phyloP scores from a whole-genome alignment of 2,888 invertebrate genomes.

The Linnaemya vulpina region DNA sequence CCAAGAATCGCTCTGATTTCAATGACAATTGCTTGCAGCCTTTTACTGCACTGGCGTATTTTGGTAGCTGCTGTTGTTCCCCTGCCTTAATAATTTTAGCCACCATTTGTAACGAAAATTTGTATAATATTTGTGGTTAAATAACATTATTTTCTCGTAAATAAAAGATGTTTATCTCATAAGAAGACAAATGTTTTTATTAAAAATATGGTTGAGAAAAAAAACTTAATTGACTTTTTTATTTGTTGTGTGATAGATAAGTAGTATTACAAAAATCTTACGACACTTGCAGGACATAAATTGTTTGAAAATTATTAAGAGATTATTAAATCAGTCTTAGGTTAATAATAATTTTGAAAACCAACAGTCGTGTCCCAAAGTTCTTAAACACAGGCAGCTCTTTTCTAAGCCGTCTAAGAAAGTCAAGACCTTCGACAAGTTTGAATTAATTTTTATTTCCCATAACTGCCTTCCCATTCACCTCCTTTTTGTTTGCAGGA shows the following conservation, averaged over 20 bases:
- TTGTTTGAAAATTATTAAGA: not conserved
- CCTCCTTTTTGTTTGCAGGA: not conserved
- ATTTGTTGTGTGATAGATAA: not conserved
- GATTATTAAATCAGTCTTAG: not conserved
- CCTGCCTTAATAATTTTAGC: conserved; percentile 9
- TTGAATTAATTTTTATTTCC: not conserved
- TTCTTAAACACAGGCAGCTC: no score
- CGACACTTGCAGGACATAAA: not conserved
- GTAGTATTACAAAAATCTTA: not conserved
- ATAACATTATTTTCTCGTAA: conserved; percentile 63
- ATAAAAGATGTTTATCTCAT: conserved; percentile 66
- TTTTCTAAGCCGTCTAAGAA: no score
- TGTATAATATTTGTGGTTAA: conserved; percentile 67
- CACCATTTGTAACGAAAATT: conserved; percentile 46
- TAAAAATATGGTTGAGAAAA: conserved; percentile 40
- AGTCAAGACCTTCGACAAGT: no score
- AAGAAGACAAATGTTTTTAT: conserved; percentile 71
- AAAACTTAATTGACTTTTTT: conserved; percentile 5
- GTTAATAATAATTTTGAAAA: no score
- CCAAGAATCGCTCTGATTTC: no score
- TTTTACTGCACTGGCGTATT: no score
- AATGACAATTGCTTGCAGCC: no score
- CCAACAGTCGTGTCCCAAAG: no score
- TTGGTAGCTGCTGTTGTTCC: not conserved
- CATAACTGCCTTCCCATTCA: not conserved